These are phyloP conservation scores for Balanococcus diminutus DNA, from an alignment of 2,888 invertebrate genomes.

Conservation along the genomic window DNA sequence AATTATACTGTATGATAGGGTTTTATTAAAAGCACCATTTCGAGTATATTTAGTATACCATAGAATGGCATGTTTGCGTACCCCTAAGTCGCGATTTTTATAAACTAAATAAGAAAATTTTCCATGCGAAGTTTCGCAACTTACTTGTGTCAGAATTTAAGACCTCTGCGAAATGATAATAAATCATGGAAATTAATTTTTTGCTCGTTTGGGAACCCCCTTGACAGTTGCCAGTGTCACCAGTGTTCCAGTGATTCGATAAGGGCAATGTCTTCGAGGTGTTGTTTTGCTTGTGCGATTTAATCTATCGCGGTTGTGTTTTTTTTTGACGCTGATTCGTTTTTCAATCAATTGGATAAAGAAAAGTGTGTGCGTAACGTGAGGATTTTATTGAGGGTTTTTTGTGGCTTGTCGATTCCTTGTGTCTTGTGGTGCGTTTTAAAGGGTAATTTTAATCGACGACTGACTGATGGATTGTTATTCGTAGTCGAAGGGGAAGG, in stretches of 20 bases:
- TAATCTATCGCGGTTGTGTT: not conserved
- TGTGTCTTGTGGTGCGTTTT: not conserved
- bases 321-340: not conserved
- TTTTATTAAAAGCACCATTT: not conserved
- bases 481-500: not conserved
- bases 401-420: not conserved
- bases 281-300: not conserved
- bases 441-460: not conserved
- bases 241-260: not conserved
- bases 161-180: constrained; percentile 11
- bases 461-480: not conserved
- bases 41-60: not conserved
- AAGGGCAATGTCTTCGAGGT: not conserved
- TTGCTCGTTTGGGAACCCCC: not conserved
- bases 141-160: not conserved
- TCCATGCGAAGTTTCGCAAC: not conserved
- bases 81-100: not conserved
- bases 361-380: not conserved
- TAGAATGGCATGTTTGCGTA: not conserved
- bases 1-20: not conserved
- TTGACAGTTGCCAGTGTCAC: constrained; percentile 23
- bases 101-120: not conserved
- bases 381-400: not conserved
- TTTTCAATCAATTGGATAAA: not conserved
- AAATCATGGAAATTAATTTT: constrained; percentile 26